Base-by-base conservation (phyloP, 2,888 invertebrate genomes). In the Drosophila gaucha region DNA sequence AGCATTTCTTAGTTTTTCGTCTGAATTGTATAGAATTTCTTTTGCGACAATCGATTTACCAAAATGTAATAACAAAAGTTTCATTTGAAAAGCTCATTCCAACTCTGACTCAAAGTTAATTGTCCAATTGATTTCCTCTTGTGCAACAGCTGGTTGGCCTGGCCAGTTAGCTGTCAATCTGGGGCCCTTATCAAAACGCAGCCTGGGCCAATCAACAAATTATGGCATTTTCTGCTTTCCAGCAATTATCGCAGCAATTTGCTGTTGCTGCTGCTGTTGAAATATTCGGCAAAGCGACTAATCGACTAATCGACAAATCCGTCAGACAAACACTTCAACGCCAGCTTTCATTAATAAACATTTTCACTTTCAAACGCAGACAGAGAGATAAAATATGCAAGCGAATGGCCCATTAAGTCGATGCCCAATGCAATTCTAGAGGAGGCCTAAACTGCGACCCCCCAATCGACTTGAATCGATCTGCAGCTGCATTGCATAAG, bases 201-300 rank as follows among this genome's bases (percentile, higher is more conserved):
- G 60, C 50, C 47, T 52, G 43, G 62, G 63, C 66, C 70, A 73
- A 73, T 84, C 74, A 68, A 67, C 67, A 67, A 78, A 71, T 75
- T 66, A 86, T 80, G 68, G 67, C 80, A 75, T 75, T 86, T 78
- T 59, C 74, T 63, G 75, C 84, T 80, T 84, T 80, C 78, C 84
- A 80, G 70, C 80, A 79, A 79, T 79, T 79, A 76, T 67, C 16
- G 58, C 63, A 60, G 54, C 65, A 74, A 75, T 75, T 79, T 76
- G 52, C 56, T 44, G 52, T 38, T 46, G 56, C 58, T 41, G n/a
- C n/a, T n/a, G n/a, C n/a, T n/a, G n/a, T n/a, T 55, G 10, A 52
- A 41, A 58, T 58, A 50, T 71, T 73, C 70, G 56, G 64, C 72
- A 65, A n/a, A 31, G 52, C 39, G 36, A 62, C 76, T 74, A 77